A percentile compares a stretch with the other conserved stretches of the same genome.
Evolutionary conservation across 2,888 invertebrate genomes (phyloP).

Genomic region (Carterocephalus palaemon): DNA sequence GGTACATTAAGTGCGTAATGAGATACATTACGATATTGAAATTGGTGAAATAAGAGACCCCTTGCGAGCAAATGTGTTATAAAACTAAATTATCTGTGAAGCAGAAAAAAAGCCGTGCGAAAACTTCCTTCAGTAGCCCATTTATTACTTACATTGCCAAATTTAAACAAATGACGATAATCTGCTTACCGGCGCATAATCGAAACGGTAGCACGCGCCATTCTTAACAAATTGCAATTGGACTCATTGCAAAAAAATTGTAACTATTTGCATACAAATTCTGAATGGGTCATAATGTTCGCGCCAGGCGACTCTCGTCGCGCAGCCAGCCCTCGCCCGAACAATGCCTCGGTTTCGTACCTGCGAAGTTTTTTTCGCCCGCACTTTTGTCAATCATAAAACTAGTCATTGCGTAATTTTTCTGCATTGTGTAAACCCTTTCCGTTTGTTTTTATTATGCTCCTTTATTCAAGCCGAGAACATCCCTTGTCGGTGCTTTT

Average conservation of each 20-base stretch:
- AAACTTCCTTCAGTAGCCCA: no score
- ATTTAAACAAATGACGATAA: slow-evolving; percentile 37
- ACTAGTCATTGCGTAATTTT: slow-evolving; percentile 73
- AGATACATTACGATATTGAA: no score
- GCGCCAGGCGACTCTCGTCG: slow-evolving; percentile 28
- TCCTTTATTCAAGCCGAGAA: slow-evolving; percentile 55
- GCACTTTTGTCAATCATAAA: slow-evolving; percentile 55
- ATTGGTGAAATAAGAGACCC: no score
- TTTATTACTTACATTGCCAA: neutral
- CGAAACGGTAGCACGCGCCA: slow-evolving; percentile 54
- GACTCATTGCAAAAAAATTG: slow-evolving; percentile 44
- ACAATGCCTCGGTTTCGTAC: slow-evolving; percentile 61
- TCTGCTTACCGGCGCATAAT: slow-evolving; percentile 55
- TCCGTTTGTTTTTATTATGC: slow-evolving; percentile 74
- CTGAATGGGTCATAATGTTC: slow-evolving; percentile 25
- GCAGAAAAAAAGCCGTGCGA: no score
- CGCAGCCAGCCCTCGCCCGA: slow-evolving; percentile 36
- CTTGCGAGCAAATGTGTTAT: no score
- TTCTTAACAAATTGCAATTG: slow-evolving; percentile 43
- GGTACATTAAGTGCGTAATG: no score
- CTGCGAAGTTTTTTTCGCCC: slow-evolving; percentile 65
- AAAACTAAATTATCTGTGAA: slow-evolving; percentile 6
- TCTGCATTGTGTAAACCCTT: slow-evolving; percentile 77
- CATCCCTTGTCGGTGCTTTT: slow-evolving; percentile 63
- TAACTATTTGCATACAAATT: slow-evolving; percentile 67